These are phyloP conservation scores for Callipepla squamata DNA, from an alignment of 2,113 vertebrate genomes.

Conservation along the genomic window DNA sequence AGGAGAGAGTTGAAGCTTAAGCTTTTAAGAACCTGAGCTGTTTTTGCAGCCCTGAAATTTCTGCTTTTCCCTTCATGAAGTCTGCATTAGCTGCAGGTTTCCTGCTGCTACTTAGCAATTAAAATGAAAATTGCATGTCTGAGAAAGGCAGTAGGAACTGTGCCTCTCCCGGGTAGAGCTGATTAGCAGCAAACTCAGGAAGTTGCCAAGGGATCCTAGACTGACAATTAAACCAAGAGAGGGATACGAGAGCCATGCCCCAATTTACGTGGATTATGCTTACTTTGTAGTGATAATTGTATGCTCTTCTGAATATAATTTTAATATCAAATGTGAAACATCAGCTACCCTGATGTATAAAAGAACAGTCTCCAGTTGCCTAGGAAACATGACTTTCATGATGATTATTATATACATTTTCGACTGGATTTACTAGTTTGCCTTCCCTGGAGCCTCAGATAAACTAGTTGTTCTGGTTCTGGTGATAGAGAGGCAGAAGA, in stretches of 20 bases:
- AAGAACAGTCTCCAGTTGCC: slow-evolving; percentile 32
- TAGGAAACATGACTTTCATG: slow-evolving; percentile 48
- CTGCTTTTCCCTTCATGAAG: neutral
- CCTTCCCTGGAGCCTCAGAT: neutral
- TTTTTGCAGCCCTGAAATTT: neutral
- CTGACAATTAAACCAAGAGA: slow-evolving; percentile 52
- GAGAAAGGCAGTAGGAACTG: neutral
- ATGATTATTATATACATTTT: slow-evolving; percentile 32
- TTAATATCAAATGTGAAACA: slow-evolving; percentile 59
- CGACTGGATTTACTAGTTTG: slow-evolving; percentile 61
- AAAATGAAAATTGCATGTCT: slow-evolving; percentile 42
- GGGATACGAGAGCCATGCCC: slow-evolving; percentile 30
- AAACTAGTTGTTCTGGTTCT: slow-evolving; percentile 69
- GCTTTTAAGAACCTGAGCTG: neutral
- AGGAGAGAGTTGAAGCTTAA: neutral
- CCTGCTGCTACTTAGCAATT: slow-evolving; percentile 45
- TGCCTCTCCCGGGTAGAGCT: slow-evolving; percentile 25
- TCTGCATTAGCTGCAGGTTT: slow-evolving; percentile 6
- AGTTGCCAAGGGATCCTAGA: slow-evolving; percentile 31
- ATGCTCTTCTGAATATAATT: slow-evolving; percentile 43
- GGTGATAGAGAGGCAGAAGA: slow-evolving; percentile 39
- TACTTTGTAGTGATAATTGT: slow-evolving; percentile 69
- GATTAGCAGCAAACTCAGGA: slow-evolving; percentile 51
- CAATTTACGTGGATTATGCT: slow-evolving; percentile 65
- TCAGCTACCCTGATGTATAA: slow-evolving; percentile 42